phyloP scores from a whole-genome alignment of 2,888 invertebrate species.

The Escarpia spicata region DNA sequence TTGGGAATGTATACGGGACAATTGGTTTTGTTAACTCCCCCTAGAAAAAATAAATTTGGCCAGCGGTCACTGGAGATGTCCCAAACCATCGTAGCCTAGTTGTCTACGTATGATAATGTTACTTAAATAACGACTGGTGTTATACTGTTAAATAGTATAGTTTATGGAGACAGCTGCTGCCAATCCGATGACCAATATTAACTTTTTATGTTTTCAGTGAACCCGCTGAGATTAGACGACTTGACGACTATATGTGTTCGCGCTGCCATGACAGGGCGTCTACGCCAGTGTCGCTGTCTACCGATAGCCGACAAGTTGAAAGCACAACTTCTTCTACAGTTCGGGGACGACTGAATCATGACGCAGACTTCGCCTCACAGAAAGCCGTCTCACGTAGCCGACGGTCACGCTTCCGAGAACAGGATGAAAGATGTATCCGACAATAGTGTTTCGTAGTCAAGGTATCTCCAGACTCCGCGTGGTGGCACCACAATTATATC shows the following conservation, averaged over 20 bases:
- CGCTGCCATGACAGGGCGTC: background rate
- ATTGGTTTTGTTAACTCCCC: no score
- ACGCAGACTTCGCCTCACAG: background rate
- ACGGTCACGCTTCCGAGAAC: background rate
- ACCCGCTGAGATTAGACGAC: background rate
- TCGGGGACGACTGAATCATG: background rate
- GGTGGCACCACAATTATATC: background rate
- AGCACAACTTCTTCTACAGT: conserved; percentile 1
- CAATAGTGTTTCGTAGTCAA: background rate
- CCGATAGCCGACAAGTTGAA: conserved; percentile 10
- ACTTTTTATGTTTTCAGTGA: background rate
- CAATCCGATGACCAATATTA: background rate
- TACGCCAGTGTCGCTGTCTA: background rate
- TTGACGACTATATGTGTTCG: background rate
- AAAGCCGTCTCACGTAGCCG: background rate
- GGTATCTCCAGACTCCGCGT: background rate
- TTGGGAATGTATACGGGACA: no score
- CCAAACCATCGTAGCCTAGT: no score
- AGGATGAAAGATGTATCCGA: background rate
- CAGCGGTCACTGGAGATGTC: no score
- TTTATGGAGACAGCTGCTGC: background rate
- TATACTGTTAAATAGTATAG: background rate
- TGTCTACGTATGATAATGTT: no score
- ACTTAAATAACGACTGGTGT: background rate
- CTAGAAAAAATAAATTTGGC: no score